phyloP scores from a whole-genome alignment of 2,113 vertebrate genomes.

The Dasypus novemcinctus region DNA sequence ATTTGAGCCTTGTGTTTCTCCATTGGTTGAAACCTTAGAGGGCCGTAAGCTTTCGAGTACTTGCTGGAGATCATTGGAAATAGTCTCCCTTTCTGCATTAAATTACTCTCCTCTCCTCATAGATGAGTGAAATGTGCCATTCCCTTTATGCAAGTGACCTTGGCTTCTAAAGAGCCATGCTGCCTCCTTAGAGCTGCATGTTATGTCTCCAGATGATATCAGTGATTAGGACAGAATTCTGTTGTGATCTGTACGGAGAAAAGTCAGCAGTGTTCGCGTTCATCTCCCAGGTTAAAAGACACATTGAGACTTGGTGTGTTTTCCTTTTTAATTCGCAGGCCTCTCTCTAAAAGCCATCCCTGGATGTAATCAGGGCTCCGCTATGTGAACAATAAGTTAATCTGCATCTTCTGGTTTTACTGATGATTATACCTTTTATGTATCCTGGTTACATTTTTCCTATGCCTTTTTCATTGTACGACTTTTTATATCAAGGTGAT shows the following conservation, averaged over 20 bases:
- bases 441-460: neutral
- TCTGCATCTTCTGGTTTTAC: constrained; percentile 48
- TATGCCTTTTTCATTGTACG: neutral
- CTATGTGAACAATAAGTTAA: constrained; percentile 49
- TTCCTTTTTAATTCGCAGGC: constrained; percentile 22
- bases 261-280: constrained; percentile 12
- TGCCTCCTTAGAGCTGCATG: neutral
- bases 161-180: neutral
- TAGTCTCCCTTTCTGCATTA: neutral
- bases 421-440: constrained; percentile 30
- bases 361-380: constrained; percentile 12
- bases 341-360: constrained; percentile 2
- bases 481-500: constrained; percentile 43
- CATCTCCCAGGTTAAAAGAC: neutral
- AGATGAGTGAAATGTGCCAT: neutral
- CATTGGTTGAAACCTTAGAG: neutral
- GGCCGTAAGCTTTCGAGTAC: neutral
- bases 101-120: neutral
- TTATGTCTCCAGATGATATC: neutral
- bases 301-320: neutral
- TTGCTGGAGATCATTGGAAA: neutral
- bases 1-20: neutral
- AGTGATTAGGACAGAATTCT: neutral
- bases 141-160: neutral
- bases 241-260: neutral